phyloP scores from a whole-genome alignment of 2,888 invertebrate species.

The Tenthredo mesomela region DNA sequence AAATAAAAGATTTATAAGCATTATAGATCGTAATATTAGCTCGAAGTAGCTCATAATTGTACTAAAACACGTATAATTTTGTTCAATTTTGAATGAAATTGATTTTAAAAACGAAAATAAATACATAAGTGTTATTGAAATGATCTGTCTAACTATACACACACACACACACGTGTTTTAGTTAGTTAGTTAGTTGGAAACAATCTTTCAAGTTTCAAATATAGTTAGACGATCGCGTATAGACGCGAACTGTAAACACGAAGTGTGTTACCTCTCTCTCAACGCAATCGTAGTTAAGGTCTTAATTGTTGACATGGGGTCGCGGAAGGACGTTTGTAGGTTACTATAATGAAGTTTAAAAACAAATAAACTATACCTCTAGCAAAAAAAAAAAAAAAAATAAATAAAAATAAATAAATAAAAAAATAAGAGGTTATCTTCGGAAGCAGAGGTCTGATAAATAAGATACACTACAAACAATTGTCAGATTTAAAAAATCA shows the following conservation, averaged over 20 bases:
- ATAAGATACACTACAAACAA: background rate
- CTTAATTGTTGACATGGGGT: slow-evolving; percentile 46
- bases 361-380: slow-evolving; percentile 34
- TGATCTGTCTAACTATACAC: background rate
- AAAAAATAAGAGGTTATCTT: background rate
- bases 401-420: no score
- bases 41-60: background rate
- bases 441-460: slow-evolving; percentile 13
- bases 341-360: slow-evolving; percentile 49
- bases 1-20: background rate
- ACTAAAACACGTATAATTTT: background rate
- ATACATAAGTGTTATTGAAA: background rate
- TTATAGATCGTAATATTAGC: background rate
- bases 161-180: background rate
- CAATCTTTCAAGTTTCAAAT: background rate
- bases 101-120: background rate
- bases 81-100: no score
- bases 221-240: background rate
- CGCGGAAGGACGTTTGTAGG: slow-evolving; percentile 46
- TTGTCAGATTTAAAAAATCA: slow-evolving; percentile 57
- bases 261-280: slow-evolving; percentile 1
- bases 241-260: no score
- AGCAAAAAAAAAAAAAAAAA: no score
- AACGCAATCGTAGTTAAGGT: background rate
- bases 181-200: background rate